These are phyloP conservation scores for Hirtodrosophila duncani DNA, from an alignment of 2,888 invertebrate species.

Conservation along the genomic window DNA sequence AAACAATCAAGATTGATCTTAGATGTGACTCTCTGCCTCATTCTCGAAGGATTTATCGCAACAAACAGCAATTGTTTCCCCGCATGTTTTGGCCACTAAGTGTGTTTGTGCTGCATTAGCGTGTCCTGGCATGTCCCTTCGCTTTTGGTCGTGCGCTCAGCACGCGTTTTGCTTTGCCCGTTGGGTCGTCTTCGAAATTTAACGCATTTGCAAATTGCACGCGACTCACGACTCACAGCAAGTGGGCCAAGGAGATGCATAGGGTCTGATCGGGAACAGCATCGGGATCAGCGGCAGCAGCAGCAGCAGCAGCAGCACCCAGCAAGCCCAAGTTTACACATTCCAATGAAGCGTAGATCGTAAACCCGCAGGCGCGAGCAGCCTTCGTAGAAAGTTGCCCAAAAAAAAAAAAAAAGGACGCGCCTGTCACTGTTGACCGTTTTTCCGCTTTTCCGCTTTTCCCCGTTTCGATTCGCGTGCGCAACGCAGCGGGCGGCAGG, in stretches of 20 bases:
- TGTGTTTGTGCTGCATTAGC: too few species aligned
- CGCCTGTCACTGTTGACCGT: not conserved
- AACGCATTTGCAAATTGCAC: constrained; percentile 46
- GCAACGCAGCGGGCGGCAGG: constrained; percentile 47
- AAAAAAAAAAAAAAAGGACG: constrained; percentile 7
- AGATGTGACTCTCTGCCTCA: too few species aligned
- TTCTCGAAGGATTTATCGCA: too few species aligned
- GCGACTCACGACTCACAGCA: constrained; percentile 48
- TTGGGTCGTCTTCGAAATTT: not conserved
- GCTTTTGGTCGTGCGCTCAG: constrained; percentile 53
- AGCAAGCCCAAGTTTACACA: constrained; percentile 17
- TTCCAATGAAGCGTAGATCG: constrained; percentile 54
- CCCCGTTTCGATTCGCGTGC: constrained; percentile 54
- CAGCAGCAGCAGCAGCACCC: constrained; percentile 12
- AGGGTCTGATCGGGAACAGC: constrained; percentile 9
- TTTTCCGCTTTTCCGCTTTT: not conserved
- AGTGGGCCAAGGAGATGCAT: constrained; percentile 10
- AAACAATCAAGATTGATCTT: too few species aligned
- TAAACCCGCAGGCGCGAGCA: constrained; percentile 50
- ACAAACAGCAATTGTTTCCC: too few species aligned
- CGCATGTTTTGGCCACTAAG: too few species aligned
- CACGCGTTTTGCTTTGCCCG: constrained; percentile 34
- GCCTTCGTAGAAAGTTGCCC: constrained; percentile 41
- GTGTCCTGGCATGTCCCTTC: not conserved
- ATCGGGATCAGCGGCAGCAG: constrained; percentile 12